These are phyloP conservation scores for Phoxinus phoxinus DNA, from an alignment of 2,113 vertebrate genomes.

Conservation along the genomic window DNA sequence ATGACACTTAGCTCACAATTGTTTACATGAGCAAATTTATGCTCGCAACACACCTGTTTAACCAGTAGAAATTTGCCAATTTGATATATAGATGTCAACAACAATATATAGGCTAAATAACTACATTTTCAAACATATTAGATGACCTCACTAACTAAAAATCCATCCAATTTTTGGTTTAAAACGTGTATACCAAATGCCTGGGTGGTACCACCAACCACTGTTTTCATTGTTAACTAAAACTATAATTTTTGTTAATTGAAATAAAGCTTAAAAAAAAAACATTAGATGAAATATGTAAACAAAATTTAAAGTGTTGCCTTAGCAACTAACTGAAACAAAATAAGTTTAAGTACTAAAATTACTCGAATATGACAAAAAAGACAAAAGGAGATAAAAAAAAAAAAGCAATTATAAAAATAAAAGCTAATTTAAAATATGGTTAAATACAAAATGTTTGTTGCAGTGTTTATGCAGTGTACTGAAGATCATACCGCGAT, in stretches of 20 bases:
- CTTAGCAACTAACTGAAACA: not conserved
- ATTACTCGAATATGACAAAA: not conserved
- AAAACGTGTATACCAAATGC: too few species aligned
- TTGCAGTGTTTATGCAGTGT: not conserved
- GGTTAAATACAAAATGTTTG: too few species aligned
- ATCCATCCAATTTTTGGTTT: not conserved
- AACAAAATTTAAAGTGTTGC: not conserved
- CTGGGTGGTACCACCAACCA: not conserved
- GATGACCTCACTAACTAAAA: not conserved
- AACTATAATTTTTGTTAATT: not conserved
- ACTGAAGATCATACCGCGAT: conserved; percentile 79
- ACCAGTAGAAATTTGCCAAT: not conserved
- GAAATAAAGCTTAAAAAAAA: not conserved
- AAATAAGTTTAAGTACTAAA: not conserved
- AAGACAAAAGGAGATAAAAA: not conserved
- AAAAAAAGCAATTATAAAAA: not conserved
- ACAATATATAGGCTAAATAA: not conserved
- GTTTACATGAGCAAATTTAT: not conserved
- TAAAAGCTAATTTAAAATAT: not conserved
- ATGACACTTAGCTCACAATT: not conserved
- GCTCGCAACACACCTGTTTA: not conserved
- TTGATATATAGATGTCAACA: too few species aligned
- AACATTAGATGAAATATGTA: too few species aligned
- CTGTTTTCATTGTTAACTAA: not conserved
- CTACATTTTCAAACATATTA: not conserved